Conservation (phyloP, 2,797 vertebrate species). For the Hemibagrus guttatus region DNA sequence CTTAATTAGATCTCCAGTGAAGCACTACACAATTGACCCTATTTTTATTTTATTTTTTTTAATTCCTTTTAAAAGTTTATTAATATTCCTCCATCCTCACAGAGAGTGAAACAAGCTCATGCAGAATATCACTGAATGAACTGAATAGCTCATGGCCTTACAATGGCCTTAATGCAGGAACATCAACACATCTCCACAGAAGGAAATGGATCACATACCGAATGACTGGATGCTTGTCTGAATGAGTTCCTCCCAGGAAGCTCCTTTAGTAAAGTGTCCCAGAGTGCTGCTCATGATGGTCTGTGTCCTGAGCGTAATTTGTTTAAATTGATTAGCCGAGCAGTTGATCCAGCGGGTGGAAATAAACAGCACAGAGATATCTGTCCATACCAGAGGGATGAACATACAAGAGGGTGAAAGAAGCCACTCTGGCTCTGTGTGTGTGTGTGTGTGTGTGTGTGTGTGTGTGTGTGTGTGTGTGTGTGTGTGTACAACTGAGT, state of each 20-base stretch:
- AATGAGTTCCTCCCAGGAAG: slow-evolving; percentile 91
- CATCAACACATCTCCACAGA: neutral
- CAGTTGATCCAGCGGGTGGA: neutral
- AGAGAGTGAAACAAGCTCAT: neutral
- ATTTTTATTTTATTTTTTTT: neutral
- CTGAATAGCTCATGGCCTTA: neutral
- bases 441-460: neutral
- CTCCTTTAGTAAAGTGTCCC: slow-evolving; percentile 88
- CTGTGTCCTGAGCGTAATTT: slow-evolving; percentile 72
- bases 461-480: neutral
- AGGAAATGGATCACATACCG: slow-evolving; percentile 78
- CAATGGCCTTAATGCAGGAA: neutral
- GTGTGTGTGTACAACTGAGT: neutral
- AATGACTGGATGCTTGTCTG: slow-evolving; percentile 91
- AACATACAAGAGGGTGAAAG: neutral
- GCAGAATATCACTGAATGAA: slow-evolving; percentile 1
- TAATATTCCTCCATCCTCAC: neutral
- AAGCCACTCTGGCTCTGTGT: neutral
- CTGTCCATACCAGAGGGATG: slow-evolving; percentile 3
- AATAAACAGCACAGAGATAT: slow-evolving; percentile 16
- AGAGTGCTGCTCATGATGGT: slow-evolving; percentile 82
- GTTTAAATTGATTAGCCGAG: slow-evolving; percentile 45
- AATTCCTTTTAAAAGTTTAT: neutral
- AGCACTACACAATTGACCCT: neutral
- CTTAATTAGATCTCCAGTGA: neutral